These are phyloP conservation scores for Dreissena rostriformis DNA, from an alignment of 1,140 invertebrate genomes.

Conservation along the genomic window DNA sequence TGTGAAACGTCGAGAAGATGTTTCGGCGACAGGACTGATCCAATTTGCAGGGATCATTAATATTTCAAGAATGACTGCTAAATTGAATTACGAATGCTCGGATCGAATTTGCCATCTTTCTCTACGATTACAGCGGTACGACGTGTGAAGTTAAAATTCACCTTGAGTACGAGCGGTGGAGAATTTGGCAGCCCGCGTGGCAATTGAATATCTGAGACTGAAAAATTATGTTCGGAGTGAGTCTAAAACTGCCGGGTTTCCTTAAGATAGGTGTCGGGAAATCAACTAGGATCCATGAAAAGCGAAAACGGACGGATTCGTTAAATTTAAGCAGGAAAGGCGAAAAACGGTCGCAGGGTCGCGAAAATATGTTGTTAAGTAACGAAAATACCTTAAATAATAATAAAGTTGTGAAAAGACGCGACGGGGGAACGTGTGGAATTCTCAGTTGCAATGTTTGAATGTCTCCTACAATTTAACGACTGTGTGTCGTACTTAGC, in stretches of 20 bases:
- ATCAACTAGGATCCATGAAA: constrained; percentile 44
- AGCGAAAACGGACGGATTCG: constrained; percentile 56
- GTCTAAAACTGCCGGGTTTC: constrained; percentile 53
- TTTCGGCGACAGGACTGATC: constrained; percentile 66
- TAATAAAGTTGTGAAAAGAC: constrained; percentile 38
- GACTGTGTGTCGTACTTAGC: too few species aligned
- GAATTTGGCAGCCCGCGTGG: constrained; percentile 64
- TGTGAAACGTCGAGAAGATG: constrained; percentile 68
- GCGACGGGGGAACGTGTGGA: constrained; percentile 20
- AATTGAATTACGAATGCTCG: constrained; percentile 67
- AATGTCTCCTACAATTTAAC: too few species aligned
- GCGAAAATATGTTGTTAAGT: constrained; percentile 52
- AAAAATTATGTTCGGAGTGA: constrained; percentile 52
- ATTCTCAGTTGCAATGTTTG: too few species aligned
- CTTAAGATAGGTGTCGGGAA: constrained; percentile 31
- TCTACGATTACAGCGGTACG: constrained; percentile 55
- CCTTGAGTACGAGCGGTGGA: constrained; percentile 65
- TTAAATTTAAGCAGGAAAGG: constrained; percentile 47
- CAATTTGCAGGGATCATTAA: constrained; percentile 70
- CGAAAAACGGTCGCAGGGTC: constrained; percentile 39
- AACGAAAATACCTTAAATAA: constrained; percentile 41
- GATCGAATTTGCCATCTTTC: constrained; percentile 66
- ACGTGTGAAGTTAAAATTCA: constrained; percentile 72
- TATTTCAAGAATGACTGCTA: constrained; percentile 68
- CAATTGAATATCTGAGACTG: constrained; percentile 62